Evolutionary conservation across 1,140 invertebrate species (phyloP).

Genomic region (Propsilocerus akamusi): DNA sequence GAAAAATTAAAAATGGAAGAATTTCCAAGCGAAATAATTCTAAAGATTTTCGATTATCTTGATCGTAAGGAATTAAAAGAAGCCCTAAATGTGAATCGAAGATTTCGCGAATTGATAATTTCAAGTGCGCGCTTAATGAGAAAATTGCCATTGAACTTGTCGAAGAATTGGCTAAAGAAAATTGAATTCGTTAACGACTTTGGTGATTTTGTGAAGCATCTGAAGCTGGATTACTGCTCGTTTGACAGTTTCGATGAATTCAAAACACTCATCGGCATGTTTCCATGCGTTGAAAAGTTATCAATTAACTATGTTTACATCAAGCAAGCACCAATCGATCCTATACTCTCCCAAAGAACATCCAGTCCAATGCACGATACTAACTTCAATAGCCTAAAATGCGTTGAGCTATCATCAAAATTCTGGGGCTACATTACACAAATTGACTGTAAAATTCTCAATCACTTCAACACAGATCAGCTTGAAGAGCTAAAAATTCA

Average conservation of each 20-base stretch:
- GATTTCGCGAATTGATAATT: not conserved
- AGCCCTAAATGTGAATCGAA: not conserved
- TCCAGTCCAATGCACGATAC: not conserved
- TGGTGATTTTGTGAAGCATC: not conserved
- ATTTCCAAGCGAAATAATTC: not conserved
- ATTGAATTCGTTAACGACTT: not conserved
- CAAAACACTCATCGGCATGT: not conserved
- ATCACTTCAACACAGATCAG: not conserved
- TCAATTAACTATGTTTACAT: not conserved
- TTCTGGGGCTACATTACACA: not conserved
- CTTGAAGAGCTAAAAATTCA: not conserved
- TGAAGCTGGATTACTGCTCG: not conserved
- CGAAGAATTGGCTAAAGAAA: not conserved
- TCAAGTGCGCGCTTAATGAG: not conserved
- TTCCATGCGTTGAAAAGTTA: not conserved
- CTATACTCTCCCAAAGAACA: not conserved
- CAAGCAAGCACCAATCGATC: not conserved
- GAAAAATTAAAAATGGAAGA: not conserved
- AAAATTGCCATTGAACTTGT: not conserved
- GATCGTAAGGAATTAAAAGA: not conserved
- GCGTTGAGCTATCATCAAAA: not conserved
- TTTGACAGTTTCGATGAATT: not conserved
- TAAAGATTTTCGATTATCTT: not conserved
- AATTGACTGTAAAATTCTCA: not conserved
- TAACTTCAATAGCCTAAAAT: not conserved